A percentile compares a stretch with the other conserved stretches of the same genome.
Evolutionary conservation across 2,888 invertebrate genomes (phyloP).

Genomic region (Sarcophaga carnaria): DNA sequence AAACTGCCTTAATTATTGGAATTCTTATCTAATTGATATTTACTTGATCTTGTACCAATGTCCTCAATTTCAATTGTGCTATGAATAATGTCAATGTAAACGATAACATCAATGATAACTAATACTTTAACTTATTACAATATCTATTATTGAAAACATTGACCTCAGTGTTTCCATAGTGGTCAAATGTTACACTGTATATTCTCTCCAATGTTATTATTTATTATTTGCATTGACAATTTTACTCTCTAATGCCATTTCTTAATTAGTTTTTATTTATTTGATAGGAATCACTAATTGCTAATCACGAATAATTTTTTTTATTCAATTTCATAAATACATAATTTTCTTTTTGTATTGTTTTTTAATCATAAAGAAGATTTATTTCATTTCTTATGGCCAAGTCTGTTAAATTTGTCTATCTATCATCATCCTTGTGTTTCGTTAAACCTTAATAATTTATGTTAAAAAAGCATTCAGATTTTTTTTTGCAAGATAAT

Average conservation of each 20-base stretch:
- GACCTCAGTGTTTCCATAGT: neutral
- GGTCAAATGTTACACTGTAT: neutral
- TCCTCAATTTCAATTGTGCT: neutral
- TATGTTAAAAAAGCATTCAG: constrained; percentile 4
- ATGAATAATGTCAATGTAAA: neutral
- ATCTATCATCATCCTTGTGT: constrained; percentile 10
- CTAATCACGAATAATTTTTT: neutral
- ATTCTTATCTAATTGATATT: neutral
- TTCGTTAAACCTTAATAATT: neutral
- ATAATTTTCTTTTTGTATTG: neutral
- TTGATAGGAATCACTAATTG: constrained; percentile 4
- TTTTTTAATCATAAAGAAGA: neutral
- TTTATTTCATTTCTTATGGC: neutral
- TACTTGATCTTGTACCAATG: neutral
- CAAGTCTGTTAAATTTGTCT: neutral
- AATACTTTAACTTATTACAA: neutral
- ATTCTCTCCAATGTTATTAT: neutral
- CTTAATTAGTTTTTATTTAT: constrained; percentile 33
- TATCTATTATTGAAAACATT: neutral
- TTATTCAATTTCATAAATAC: neutral
- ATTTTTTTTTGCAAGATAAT: constrained; percentile 13
- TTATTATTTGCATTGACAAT: constrained; percentile 39
- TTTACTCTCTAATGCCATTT: neutral
- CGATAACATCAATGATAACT: neutral
- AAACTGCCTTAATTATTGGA: neutral